phyloP scores from a whole-genome alignment of 1,140 invertebrate species.

The Caerostris darwini region DNA sequence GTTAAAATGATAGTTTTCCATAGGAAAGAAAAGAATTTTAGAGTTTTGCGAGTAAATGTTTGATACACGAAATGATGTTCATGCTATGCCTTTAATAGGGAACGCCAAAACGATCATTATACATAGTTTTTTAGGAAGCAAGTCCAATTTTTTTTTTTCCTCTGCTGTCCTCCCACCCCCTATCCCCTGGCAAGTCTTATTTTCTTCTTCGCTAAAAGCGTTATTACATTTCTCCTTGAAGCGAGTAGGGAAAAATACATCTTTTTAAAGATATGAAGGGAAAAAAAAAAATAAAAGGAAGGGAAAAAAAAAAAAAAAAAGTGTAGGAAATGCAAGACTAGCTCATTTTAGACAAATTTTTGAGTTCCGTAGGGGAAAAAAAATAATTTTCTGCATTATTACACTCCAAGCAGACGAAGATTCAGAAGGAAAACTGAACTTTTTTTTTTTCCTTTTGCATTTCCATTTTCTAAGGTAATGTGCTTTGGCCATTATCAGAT shows the following conservation, averaged over 20 bases:
- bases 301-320: neutral
- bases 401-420: slow-evolving; percentile 48
- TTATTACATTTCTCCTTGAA: slow-evolving; percentile 59
- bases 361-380: slow-evolving; percentile 58
- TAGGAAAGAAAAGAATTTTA: neutral
- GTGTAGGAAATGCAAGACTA: slow-evolving; percentile 67
- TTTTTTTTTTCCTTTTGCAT: neutral
- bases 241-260: slow-evolving; percentile 60
- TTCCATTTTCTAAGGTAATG: slow-evolving; percentile 44
- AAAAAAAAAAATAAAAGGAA: neutral
- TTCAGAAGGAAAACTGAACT: neutral
- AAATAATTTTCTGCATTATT: slow-evolving; percentile 73
- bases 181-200: neutral
- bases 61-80: slow-evolving; percentile 58
- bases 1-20: slow-evolving; percentile 26
- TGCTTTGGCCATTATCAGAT: slow-evolving; percentile 32
- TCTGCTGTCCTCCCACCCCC: neutral
- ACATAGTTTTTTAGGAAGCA: slow-evolving; percentile 19
- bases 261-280: slow-evolving; percentile 39
- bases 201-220: slow-evolving; percentile 63
- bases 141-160: slow-evolving; percentile 21
- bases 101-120: slow-evolving; percentile 49
- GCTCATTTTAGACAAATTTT: slow-evolving; percentile 61
- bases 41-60: neutral
- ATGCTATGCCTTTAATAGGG: slow-evolving; percentile 56